Conservation (phyloP, 2,113 vertebrate species). For the Leuciscus idus region DNA sequence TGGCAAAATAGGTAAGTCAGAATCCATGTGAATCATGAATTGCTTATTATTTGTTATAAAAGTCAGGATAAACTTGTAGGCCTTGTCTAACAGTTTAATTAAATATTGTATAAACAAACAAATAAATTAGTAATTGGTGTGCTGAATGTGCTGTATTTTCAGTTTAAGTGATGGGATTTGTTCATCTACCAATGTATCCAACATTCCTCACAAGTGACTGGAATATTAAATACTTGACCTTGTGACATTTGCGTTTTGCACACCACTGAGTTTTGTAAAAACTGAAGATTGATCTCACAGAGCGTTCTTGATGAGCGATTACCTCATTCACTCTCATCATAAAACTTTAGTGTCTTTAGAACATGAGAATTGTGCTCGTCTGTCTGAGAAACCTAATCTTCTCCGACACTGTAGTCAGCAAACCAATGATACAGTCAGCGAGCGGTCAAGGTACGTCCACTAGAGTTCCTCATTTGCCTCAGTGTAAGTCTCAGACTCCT, state of each 20-base stretch:
- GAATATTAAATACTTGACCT: not conserved
- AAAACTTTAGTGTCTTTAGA: slow-evolving; percentile 20
- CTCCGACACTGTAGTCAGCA: slow-evolving; percentile 42
- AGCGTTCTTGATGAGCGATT: not conserved
- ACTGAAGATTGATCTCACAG: not conserved
- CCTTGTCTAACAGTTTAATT: no score
- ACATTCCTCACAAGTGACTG: not conserved
- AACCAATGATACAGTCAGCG: slow-evolving; percentile 31
- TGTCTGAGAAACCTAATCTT: slow-evolving; percentile 49
- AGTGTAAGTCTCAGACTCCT: not conserved
- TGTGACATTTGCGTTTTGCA: not conserved
- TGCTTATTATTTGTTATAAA: not conserved
- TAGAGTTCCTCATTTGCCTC: not conserved
- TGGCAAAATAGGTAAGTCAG: not conserved
- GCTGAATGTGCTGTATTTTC: not conserved
- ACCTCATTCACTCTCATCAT: slow-evolving; percentile 33
- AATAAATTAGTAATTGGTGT: not conserved
- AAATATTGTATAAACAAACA: not conserved
- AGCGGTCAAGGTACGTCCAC: not conserved
- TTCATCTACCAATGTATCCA: not conserved
- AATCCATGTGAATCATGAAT: not conserved
- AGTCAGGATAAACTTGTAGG: not conserved
- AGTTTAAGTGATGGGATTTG: not conserved
- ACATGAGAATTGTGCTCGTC: slow-evolving; percentile 33
- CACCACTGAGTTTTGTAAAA: not conserved